Conservation (phyloP, 2,113 vertebrate species). For the Oryzias celebensis region DNA sequence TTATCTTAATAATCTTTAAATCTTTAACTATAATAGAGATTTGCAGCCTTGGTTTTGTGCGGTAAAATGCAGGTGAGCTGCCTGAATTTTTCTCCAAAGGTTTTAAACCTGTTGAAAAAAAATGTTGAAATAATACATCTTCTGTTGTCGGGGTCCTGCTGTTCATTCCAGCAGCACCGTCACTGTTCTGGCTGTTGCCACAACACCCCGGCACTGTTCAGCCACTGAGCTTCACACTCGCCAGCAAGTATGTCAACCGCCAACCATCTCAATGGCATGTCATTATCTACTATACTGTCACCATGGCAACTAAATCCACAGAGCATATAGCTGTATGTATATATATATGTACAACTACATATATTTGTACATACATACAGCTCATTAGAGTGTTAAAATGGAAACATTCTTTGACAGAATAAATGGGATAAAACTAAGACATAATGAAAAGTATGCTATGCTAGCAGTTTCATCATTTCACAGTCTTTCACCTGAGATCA, state of each 20-base stretch:
- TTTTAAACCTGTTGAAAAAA: constrained; percentile 56
- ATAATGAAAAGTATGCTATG: no score
- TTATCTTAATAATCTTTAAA: constrained; percentile 19
- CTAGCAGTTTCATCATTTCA: no score
- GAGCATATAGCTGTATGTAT: constrained; percentile 22
- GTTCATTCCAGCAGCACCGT: constrained; percentile 38
- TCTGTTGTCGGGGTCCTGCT: constrained; percentile 55
- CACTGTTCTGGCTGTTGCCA: constrained; percentile 32
- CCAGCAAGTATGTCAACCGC: constrained; percentile 68
- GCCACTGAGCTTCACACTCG: constrained; percentile 63
- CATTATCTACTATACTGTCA: constrained; percentile 66
- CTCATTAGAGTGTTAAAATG: constrained; percentile 61
- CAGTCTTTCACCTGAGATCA: no score
- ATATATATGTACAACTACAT: neutral
- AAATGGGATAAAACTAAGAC: neutral
- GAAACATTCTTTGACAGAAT: constrained; percentile 45
- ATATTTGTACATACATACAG: constrained; percentile 33
- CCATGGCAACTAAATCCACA: constrained; percentile 79
- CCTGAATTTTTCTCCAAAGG: constrained; percentile 67
- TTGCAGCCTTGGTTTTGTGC: constrained; percentile 71
- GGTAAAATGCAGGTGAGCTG: constrained; percentile 44
- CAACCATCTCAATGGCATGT: constrained; percentile 67
- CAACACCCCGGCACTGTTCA: constrained; percentile 32
- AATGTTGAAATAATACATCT: constrained; percentile 30
- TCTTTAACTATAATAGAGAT: constrained; percentile 62